Percentiles rank a stretch among this genome's conserved stretches.
These are phyloP conservation scores for Tribolium madens DNA, from an alignment of 1,140 invertebrate species.

Conservation along the genomic window DNA sequence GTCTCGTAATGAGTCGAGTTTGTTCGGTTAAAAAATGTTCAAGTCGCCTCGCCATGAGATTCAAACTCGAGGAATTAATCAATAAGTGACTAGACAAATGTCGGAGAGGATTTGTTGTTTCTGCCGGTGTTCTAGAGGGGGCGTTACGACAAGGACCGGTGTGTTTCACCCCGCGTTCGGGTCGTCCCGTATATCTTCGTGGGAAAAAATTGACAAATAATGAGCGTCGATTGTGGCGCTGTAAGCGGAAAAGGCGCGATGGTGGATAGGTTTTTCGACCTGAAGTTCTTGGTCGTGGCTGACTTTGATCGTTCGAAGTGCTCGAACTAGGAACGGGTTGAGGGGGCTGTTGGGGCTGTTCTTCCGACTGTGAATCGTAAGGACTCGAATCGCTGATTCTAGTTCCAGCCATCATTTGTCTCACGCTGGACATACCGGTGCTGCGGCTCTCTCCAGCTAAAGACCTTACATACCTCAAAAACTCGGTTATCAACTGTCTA, in stretches of 20 bases:
- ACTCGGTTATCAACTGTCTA: conserved; percentile 73
- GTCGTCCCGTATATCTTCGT: conserved; percentile 45
- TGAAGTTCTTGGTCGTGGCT: conserved; percentile 42
- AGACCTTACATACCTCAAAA: conserved; percentile 70
- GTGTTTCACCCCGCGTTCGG: conserved; percentile 24
- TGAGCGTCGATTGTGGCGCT: conserved; percentile 52
- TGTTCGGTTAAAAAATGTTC: conserved; percentile 42
- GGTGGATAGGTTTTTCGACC: conserved; percentile 60
- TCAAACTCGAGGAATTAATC: conserved; percentile 17
- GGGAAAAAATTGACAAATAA: conserved; percentile 54
- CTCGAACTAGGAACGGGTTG: conserved; percentile 46
- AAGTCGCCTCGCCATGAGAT: conserved; percentile 17
- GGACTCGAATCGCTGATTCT: conserved; percentile 64
- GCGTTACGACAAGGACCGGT: background rate
- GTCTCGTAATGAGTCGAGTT: conserved; percentile 13
- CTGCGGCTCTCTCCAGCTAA: conserved; percentile 50
- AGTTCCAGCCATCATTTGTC: conserved; percentile 65
- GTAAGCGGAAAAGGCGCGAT: conserved; percentile 54
- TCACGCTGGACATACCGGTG: conserved; percentile 60
- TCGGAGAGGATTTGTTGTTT: background rate
- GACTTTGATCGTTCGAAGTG: conserved; percentile 25
- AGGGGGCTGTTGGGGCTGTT: background rate
- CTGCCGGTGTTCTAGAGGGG: background rate
- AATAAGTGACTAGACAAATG: conserved; percentile 23
- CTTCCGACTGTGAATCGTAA: conserved; percentile 56